Evolutionary conservation across 2,113 vertebrate genomes (phyloP), one percentile per base, ranked within the genome.

Genomic region (Strix uralensis): DNA sequence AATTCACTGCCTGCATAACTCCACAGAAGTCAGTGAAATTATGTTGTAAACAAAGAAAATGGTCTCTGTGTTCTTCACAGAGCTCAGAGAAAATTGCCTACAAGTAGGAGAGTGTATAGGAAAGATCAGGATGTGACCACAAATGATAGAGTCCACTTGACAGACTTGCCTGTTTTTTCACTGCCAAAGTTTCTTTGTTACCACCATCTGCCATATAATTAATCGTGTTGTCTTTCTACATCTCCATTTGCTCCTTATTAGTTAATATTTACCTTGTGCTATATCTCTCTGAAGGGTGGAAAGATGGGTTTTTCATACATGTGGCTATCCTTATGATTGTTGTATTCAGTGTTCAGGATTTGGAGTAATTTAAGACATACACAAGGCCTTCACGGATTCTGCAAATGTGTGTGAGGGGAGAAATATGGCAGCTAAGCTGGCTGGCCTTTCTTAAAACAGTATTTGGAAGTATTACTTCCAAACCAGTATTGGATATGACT

Each of bases 401-500:
- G 23, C 9, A 73, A n/a, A 44, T 5, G 1, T 13, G 32, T 34
- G 15, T 21, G 34, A 81, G 22, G 13, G 34, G 18, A 67, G 25
- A 84, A 84, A 65, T 11, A 71, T 3, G 26, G 42, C 42, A 59
- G 22, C n/a, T 38, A n/a, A 46, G 18, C 15, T 65, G 66, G 3
- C 38, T 61, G 34, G 23, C 2, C 12, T 74, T 38, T 9, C 27
- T 54, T 29, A 10, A 54, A 15, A 26, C 16, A 18, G 44, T 18
- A 46, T 46, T 46, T 46, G 44, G 16, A 46, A 46, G 44, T 46
- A 17, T 46, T n/a, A 5, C 36, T 80, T 27, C 61, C 57, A 74
- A 44, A 71, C 0, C 15, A 52, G 9, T 0, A 18, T 0, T 29
- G 23, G 63, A 10, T 34, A 15, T 34, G 26, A 26, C n/a, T 63